Base-by-base conservation (phyloP, 2,113 vertebrate species). In the Pedetes capensis region DNA sequence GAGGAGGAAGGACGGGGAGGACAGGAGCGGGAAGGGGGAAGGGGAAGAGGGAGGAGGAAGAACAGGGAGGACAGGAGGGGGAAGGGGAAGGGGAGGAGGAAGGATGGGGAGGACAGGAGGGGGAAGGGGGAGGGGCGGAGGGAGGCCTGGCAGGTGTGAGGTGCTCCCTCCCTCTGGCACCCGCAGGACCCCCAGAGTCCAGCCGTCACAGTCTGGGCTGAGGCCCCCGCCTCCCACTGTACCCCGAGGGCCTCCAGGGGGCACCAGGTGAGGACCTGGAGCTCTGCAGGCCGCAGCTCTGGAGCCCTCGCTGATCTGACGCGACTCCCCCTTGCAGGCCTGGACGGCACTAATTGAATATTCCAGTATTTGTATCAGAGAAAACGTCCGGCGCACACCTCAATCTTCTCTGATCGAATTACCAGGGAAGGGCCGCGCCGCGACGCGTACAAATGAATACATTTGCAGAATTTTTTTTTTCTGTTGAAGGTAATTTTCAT, bases 401-500 rank as follows among this genome's bases (percentile, higher is more conserved):
- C 90, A 0, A 84, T 55, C 75, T 1, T 42, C 61, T 57, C 83
- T 89, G 96, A 97, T 89, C 53, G 68, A 89, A 87, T 89, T 76
- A 91, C 74, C 27, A 4, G 32, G 4, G 51, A 20, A 69, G 49
- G 71, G 95, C 25, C 17, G 64, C 59, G 34, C 18, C 0, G 75
- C 1, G 3, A 20, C 61, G 23, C 90, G 95, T 1, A 1, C 34
- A 64, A 85, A 91, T 75, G 94, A 93, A 91, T 42, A 76, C 87
- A 74, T 95, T 94, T 84, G 57, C 96, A 49, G 34, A 49, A 44
- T 37, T 86, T 91, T 96, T 92, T n/a, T 87, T 82, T 82, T 61
- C 88, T 74, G 82, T 86, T 94, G 95, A 51, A 83, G 95, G 95
- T 96, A 94, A 96, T 97, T 97, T 96, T 90, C 96, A 94, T 59